Percentiles rank a stretch among this genome's conserved stretches.
phyloP scores from a whole-genome alignment of 2,113 vertebrate genomes.

The Notechis scutatus region DNA sequence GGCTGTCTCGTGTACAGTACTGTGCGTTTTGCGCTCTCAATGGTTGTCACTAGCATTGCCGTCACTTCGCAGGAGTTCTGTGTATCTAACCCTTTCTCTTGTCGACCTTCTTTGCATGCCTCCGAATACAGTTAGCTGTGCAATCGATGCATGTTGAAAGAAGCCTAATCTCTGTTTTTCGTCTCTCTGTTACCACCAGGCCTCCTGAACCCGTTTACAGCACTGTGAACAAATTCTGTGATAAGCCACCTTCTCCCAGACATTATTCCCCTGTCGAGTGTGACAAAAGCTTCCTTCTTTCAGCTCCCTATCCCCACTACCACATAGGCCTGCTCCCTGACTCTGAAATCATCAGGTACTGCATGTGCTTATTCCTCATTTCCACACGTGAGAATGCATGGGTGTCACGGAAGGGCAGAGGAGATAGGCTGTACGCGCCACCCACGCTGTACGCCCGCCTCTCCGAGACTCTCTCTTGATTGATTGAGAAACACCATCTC shows the following conservation, averaged over 20 bases:
- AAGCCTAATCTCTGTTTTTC: slow-evolving; percentile 67
- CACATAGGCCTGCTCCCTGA: slow-evolving; percentile 93
- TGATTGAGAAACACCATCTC: not conserved
- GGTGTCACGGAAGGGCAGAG: not conserved
- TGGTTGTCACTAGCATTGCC: slow-evolving; percentile 33
- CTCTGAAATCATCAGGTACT: slow-evolving; percentile 94
- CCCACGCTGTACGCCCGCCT: not conserved
- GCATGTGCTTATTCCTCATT: slow-evolving; percentile 71
- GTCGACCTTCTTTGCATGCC: slow-evolving; percentile 55
- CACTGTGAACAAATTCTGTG: slow-evolving; percentile 99
- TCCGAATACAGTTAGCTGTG: slow-evolving; percentile 30
- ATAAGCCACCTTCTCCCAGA: slow-evolving; percentile 91
- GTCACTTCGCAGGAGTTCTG: slow-evolving; percentile 35
- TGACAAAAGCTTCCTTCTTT: slow-evolving; percentile 94
- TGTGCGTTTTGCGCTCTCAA: slow-evolving; percentile 14
- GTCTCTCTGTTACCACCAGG: slow-evolving; percentile 77
- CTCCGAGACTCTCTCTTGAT: slow-evolving; percentile 44
- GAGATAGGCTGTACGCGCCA: slow-evolving; percentile 38
- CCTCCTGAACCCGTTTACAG: slow-evolving; percentile 98
- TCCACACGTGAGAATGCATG: slow-evolving; percentile 58
- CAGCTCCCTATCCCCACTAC: slow-evolving; percentile 89
- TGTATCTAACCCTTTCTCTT: slow-evolving; percentile 28
- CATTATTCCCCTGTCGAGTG: slow-evolving; percentile 94
- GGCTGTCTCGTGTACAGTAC: slow-evolving; percentile 4
- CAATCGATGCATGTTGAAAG: slow-evolving; percentile 34